Conservation (phyloP, 2,113 vertebrate genomes). For the Sprattus sprattus region DNA sequence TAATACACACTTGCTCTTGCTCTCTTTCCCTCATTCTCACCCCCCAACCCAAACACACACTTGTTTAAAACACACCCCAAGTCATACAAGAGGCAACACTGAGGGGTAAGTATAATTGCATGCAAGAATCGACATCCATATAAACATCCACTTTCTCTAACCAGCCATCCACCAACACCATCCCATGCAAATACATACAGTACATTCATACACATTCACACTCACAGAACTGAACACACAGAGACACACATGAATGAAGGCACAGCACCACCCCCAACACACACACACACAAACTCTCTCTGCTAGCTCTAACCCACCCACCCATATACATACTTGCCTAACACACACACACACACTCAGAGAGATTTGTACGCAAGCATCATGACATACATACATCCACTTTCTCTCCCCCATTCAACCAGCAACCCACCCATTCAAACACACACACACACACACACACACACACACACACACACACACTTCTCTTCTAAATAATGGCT, state of each 20-base stretch:
- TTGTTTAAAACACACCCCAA: too few species aligned
- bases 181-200: neutral
- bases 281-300: too few species aligned
- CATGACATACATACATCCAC: neutral
- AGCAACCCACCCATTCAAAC: neutral
- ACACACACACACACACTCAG: neutral
- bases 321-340: neutral
- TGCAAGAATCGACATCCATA: too few species aligned
- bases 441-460: neutral
- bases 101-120: too few species aligned
- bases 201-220: neutral
- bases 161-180: neutral
- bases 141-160: neutral
- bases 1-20: too few species aligned
- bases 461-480: neutral
- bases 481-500: conserved; percentile 1
- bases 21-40: too few species aligned
- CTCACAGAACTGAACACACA: neutral
- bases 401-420: neutral
- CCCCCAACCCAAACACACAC: too few species aligned
- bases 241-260: conserved; percentile 1
- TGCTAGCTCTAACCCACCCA: neutral
- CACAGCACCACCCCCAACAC: neutral
- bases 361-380: neutral
- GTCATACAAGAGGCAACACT: too few species aligned